phyloP scores from a whole-genome alignment of 2,797 vertebrate species.

The Rachycentron canadum region DNA sequence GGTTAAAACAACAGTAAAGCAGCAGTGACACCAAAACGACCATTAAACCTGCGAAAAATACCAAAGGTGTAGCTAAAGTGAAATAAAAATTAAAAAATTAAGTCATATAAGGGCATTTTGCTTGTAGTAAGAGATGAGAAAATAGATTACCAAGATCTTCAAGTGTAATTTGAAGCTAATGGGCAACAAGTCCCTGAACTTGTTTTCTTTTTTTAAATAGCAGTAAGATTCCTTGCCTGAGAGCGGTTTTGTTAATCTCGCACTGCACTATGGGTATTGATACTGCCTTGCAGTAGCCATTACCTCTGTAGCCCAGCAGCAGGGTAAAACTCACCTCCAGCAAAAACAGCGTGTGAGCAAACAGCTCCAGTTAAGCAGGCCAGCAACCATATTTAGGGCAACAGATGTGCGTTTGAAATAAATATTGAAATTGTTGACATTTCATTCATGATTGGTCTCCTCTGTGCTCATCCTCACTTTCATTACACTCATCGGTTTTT shows the following conservation, averaged over 20 bases:
- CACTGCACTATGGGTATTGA: constrained; percentile 17
- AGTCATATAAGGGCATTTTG: neutral
- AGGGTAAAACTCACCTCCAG: constrained; percentile 22
- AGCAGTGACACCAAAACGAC: too few species aligned
- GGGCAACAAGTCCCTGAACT: neutral
- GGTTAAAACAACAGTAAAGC: neutral
- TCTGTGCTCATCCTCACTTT: constrained; percentile 26
- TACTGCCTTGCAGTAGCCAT: constrained; percentile 10
- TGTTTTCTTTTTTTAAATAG: constrained; percentile 11
- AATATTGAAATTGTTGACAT: constrained; percentile 7
- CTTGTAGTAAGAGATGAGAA: neutral
- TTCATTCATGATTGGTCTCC: constrained; percentile 9
- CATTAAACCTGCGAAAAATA: too few species aligned
- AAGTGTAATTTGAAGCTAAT: neutral
- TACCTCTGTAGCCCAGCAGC: constrained; percentile 6
- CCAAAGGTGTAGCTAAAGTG: too few species aligned
- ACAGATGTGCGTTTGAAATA: neutral
- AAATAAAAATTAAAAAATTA: too few species aligned
- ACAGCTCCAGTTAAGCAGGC: constrained; percentile 14
- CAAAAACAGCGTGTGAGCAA: constrained; percentile 3
- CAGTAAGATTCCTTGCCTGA: constrained; percentile 12
- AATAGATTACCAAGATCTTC: neutral
- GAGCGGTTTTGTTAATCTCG: constrained; percentile 1
- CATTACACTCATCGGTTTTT: constrained; percentile 46
- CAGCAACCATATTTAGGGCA: neutral